A percentile compares a stretch with the other conserved stretches of the same genome.
These are phyloP conservation scores for Latheticus oryzae DNA, from an alignment of 2,888 invertebrate species.

Conservation along the genomic window DNA sequence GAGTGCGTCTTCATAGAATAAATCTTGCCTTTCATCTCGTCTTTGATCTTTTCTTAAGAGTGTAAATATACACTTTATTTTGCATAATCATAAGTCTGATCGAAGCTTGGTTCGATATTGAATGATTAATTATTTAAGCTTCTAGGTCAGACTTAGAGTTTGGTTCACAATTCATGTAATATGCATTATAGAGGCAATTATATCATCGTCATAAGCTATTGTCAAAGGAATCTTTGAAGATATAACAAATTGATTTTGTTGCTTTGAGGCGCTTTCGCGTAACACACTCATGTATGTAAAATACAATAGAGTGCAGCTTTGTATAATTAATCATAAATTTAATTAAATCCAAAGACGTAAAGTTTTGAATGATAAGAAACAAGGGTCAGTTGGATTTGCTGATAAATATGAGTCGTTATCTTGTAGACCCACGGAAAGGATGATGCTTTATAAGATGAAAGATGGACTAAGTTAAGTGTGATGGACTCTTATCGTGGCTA, in stretches of 20 bases:
- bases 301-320: slow-evolving; percentile 23
- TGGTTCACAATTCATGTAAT: slow-evolving; percentile 28
- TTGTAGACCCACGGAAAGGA: slow-evolving; percentile 42
- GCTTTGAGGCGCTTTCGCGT: slow-evolving; percentile 20
- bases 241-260: slow-evolving; percentile 34
- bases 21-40: too few species aligned
- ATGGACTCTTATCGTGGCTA: slow-evolving; percentile 53
- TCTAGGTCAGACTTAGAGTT: background rate
- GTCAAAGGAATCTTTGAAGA: slow-evolving; percentile 39
- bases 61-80: too few species aligned
- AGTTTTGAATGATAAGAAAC: slow-evolving; percentile 13
- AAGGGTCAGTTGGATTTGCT: slow-evolving; percentile 42
- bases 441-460: slow-evolving; percentile 49
- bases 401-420: slow-evolving; percentile 45
- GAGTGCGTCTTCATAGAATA: too few species aligned
- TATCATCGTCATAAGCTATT: slow-evolving; percentile 27
- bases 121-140: slow-evolving; percentile 23
- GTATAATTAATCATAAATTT: slow-evolving; percentile 29
- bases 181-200: slow-evolving; percentile 37
- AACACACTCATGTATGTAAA: slow-evolving; percentile 18
- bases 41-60: too few species aligned
- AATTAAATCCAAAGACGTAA: slow-evolving; percentile 23
- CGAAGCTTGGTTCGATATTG: too few species aligned
- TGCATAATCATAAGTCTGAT: too few species aligned
- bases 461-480: slow-evolving; percentile 52